These are phyloP conservation scores for Taenaris catops DNA, from an alignment of 2,888 invertebrate genomes.

Conservation along the genomic window DNA sequence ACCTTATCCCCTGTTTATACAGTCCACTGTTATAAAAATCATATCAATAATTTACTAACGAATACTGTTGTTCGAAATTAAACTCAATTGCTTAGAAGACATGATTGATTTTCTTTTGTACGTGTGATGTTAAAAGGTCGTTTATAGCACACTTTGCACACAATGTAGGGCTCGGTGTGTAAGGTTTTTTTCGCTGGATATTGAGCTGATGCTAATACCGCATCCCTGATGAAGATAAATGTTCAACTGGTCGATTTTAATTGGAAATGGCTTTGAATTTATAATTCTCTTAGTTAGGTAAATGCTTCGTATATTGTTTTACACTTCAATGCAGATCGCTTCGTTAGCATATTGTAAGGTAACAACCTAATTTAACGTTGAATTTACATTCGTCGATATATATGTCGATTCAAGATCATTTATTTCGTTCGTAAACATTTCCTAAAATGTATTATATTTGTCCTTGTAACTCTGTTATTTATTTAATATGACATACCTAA, in stretches of 20 bases:
- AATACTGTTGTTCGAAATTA: conserved; percentile 14
- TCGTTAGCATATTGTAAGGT: too few species aligned
- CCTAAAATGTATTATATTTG: too few species aligned
- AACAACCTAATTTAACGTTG: too few species aligned
- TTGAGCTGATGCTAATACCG: conserved; percentile 44
- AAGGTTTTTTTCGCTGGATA: conserved; percentile 53
- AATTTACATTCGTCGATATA: too few species aligned
- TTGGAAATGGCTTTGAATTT: conserved; percentile 26
- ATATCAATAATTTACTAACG: not conserved
- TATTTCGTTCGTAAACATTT: too few species aligned
- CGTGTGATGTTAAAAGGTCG: conserved; percentile 38
- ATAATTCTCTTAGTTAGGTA: conserved; percentile 17
- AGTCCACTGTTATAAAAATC: conserved; percentile 28
- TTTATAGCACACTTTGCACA: conserved; percentile 48
- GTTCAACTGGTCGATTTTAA: conserved; percentile 25
- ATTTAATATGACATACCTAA: too few species aligned
- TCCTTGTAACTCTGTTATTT: too few species aligned
- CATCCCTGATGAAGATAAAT: conserved; percentile 40
- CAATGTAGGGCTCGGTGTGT: conserved; percentile 50
- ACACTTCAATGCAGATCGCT: too few species aligned
- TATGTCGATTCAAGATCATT: too few species aligned
- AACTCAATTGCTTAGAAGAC: conserved; percentile 10
- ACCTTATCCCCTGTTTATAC: conserved; percentile 8
- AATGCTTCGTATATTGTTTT: conserved; percentile 3
- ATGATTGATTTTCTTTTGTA: conserved; percentile 30